Conservation (phyloP, 2,797 vertebrate genomes). For the Hippopotamyrus pictus region DNA sequence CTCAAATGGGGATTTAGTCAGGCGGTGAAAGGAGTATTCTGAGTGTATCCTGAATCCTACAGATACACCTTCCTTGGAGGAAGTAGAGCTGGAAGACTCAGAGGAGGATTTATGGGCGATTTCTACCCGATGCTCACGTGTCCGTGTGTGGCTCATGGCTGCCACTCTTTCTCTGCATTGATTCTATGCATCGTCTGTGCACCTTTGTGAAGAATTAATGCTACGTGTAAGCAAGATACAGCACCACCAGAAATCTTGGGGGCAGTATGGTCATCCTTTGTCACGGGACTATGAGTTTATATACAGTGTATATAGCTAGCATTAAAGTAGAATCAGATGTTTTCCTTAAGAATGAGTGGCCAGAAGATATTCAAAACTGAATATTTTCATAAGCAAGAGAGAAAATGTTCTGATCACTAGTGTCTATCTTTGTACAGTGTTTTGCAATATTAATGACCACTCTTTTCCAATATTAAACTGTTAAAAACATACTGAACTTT, state of each 20-base stretch:
- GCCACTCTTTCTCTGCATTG: background rate
- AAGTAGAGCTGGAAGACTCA: background rate
- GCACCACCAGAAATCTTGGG: background rate
- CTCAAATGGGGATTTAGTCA: background rate
- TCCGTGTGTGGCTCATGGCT: background rate
- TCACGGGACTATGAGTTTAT: background rate
- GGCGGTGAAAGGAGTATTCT: background rate
- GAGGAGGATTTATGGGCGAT: background rate
- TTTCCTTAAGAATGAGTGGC: background rate
- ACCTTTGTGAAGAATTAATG: background rate
- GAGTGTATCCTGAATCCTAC: background rate
- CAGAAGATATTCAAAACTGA: background rate
- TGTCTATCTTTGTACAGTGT: background rate
- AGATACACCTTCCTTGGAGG: background rate
- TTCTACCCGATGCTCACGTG: background rate
- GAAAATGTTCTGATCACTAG: background rate
- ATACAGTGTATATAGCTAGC: background rate
- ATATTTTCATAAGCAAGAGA: background rate
- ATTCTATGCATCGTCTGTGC: background rate
- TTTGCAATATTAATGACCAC: background rate
- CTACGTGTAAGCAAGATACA: background rate
- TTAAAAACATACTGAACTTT: background rate
- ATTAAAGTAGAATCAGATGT: background rate
- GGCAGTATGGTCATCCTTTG: background rate
- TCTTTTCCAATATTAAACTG: background rate